Base-by-base conservation (phyloP, 23 tunicate genomes). In the Trididemnum miniatum region DNA sequence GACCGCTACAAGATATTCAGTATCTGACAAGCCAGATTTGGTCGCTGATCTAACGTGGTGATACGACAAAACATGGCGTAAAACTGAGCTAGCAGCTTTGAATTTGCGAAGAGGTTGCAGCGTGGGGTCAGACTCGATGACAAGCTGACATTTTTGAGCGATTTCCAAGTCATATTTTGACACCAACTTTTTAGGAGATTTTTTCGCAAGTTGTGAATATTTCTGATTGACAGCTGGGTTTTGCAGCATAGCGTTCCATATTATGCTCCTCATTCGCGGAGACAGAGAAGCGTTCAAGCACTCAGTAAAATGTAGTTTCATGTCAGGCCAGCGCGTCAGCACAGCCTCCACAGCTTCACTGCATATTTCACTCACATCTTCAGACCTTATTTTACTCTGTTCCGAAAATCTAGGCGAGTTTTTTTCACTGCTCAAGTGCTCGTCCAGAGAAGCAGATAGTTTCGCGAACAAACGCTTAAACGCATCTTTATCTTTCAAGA, bases 151-250 rank as follows among this genome's bases (percentile, higher is more conserved):
- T 62, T 91, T 91, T 60, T 91, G 90, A 3, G 97, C 82, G 5
- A 91, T 91, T 59, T 91, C 97, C 31, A 84, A 82, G 65, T 91
- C 97, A n/a, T 54, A 76, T 32, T 76, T 39, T 9, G 97, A 91
- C 4, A 86, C 87, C 0, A 91, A 82, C 37, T 32, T 49, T 76
- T 91, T 85, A 28, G 89, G 90, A 0, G 80, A 39, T 1, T 50
- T 72, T 54, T 69, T 52, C 2, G 81, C 97, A 22, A 82, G 27
- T 1, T 75, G 65, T 34, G 59, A 29, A 71, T 91, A 91, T 3
- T 82, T 76, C 18, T 82, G 66, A 69, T 62, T 65, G 22, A 77
- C 81, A 30, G 39, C 71, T 23, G 80, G 75, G 60, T 67, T 82
- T 5, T 65, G 44, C 20, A 91, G 49, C 71, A 50, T 38, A 32